phyloP scores from a whole-genome alignment of 2,113 vertebrate species.

The Suncus etruscus region DNA sequence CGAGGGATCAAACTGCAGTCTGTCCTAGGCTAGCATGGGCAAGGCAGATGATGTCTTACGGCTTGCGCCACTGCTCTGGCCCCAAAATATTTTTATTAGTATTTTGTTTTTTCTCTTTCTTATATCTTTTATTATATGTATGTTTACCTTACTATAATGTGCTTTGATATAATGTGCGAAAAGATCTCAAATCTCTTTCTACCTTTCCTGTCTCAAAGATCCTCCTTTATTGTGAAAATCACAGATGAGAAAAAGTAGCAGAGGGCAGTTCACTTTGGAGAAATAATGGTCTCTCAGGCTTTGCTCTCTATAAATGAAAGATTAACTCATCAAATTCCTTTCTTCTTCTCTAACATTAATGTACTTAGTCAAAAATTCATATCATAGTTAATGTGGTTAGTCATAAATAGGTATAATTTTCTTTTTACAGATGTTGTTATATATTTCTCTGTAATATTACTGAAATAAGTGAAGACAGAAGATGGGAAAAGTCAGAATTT shows the following conservation, averaged over 20 bases:
- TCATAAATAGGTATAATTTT: slow-evolving; percentile 39
- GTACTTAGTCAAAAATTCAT: background rate
- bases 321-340: background rate
- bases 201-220: background rate
- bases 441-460: slow-evolving; percentile 45
- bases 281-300: background rate
- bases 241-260: background rate
- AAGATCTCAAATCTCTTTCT: background rate
- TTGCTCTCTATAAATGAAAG: background rate
- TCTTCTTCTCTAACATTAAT: background rate
- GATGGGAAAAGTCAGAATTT: slow-evolving; percentile 29
- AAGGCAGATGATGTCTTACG: too few species aligned
- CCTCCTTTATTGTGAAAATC: background rate
- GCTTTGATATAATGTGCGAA: background rate
- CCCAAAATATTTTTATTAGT: too few species aligned
- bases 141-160: background rate
- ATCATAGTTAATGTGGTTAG: slow-evolving; percentile 7
- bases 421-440: background rate
- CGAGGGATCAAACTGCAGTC: too few species aligned
- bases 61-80: too few species aligned
- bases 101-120: background rate
- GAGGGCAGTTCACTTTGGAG: background rate
- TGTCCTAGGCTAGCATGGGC: too few species aligned
- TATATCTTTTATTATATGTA: background rate
- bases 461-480: slow-evolving; percentile 21